These are phyloP conservation scores for Serilophus lunatus DNA, from an alignment of 2,113 vertebrate genomes.

Conservation along the genomic window DNA sequence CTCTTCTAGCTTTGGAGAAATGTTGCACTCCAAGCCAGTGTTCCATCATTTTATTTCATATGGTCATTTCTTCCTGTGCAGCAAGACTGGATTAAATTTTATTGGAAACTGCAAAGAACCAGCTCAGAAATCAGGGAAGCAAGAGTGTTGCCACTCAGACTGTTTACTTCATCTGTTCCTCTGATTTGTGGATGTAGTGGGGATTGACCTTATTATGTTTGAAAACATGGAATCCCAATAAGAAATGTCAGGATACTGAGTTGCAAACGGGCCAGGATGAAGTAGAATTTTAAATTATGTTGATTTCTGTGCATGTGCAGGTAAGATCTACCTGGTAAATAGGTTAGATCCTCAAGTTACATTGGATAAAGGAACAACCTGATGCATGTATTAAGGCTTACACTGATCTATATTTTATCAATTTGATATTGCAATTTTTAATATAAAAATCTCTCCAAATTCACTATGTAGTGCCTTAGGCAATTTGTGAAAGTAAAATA, in stretches of 20 bases:
- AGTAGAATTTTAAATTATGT: neutral
- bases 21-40: fast-evolving
- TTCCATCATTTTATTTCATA: neutral
- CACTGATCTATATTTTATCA: neutral
- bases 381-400: neutral
- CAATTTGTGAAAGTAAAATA: neutral
- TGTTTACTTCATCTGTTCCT: neutral
- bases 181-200: neutral
- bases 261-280: neutral
- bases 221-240: neutral
- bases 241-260: neutral
- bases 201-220: neutral
- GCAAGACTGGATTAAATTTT: neutral
- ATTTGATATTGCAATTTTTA: neutral
- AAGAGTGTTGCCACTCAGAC: neutral
- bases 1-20: neutral
- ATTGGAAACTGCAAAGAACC: neutral
- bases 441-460: neutral
- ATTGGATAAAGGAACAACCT: neutral
- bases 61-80: neutral
- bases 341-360: neutral
- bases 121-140: neutral
- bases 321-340: neutral
- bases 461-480: neutral
- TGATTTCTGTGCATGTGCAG: neutral